These are phyloP conservation scores for Tympanoctomys barrerae DNA, from an alignment of 2,797 vertebrate species.

Conservation along the genomic window DNA sequence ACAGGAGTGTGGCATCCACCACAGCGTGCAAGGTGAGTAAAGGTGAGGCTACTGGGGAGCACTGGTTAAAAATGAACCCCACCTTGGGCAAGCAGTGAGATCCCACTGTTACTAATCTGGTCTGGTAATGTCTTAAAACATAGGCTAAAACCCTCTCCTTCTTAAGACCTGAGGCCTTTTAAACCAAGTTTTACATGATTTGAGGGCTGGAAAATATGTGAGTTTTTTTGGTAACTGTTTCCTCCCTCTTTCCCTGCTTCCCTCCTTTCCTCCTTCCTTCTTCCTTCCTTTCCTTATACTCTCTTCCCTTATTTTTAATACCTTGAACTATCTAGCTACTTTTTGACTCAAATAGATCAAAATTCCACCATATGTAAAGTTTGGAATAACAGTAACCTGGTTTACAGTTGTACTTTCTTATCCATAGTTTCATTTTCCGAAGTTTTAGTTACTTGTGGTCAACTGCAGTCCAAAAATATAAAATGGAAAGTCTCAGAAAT, in stretches of 20 bases:
- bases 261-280: fast-evolving
- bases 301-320: neutral
- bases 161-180: neutral
- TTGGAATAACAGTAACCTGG: neutral
- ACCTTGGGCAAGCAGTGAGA: neutral
- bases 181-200: neutral
- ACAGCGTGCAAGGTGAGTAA: neutral
- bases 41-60: constrained; percentile 12
- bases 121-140: neutral
- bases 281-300: fast-evolving
- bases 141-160: neutral
- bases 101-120: neutral
- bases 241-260: fast-evolving
- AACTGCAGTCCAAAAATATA: neutral
- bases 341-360: neutral
- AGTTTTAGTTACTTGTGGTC: neutral
- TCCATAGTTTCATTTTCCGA: neutral
- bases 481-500: neutral
- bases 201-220: neutral
- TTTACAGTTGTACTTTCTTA: neutral
- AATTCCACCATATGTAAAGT: neutral
- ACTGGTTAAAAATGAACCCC: neutral
- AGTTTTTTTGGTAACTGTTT: neutral
- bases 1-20: neutral
- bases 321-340: neutral